Conservation (phyloP, 2,797 vertebrate species). For the Tokudaia muenninki region DNA sequence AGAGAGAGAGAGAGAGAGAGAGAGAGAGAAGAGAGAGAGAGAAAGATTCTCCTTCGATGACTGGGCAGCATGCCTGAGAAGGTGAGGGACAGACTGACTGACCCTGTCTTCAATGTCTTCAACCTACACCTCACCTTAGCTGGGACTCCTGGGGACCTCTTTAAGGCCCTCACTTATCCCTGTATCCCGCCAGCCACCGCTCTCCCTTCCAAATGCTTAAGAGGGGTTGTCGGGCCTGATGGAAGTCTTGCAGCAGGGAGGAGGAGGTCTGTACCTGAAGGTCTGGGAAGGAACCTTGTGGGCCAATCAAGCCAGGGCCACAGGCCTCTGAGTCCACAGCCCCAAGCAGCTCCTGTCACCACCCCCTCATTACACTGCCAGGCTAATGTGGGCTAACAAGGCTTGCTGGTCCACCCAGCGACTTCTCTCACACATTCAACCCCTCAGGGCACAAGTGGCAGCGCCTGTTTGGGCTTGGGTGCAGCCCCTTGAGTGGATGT, state of each 20-base stretch:
- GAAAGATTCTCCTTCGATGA: not conserved
- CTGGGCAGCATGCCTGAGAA: not conserved
- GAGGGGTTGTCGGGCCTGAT: too few species aligned
- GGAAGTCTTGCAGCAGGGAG: not conserved
- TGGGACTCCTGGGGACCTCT: not conserved
- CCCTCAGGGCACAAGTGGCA: not conserved
- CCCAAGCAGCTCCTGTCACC: slow-evolving; percentile 73
- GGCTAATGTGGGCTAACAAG: slow-evolving; percentile 79
- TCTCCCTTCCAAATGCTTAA: not conserved
- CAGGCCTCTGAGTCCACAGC: slow-evolving; percentile 69
- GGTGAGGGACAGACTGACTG: not conserved
- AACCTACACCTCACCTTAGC: not conserved
- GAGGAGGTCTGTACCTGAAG: not conserved
- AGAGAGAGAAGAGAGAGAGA: not conserved
- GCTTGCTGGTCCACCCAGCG: not conserved
- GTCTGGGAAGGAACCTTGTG: not conserved
- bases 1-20: not conserved
- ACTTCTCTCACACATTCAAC: not conserved
- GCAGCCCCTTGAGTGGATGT: not conserved
- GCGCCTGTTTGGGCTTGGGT: too few species aligned
- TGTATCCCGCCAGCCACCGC: not conserved
- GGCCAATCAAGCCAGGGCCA: not conserved
- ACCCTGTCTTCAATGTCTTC: not conserved
- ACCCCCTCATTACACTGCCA: slow-evolving; percentile 79
- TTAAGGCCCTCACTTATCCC: not conserved